Evolutionary conservation across 2,797 vertebrate genomes (phyloP).

Genomic region (Lithobates sylvaticus): DNA sequence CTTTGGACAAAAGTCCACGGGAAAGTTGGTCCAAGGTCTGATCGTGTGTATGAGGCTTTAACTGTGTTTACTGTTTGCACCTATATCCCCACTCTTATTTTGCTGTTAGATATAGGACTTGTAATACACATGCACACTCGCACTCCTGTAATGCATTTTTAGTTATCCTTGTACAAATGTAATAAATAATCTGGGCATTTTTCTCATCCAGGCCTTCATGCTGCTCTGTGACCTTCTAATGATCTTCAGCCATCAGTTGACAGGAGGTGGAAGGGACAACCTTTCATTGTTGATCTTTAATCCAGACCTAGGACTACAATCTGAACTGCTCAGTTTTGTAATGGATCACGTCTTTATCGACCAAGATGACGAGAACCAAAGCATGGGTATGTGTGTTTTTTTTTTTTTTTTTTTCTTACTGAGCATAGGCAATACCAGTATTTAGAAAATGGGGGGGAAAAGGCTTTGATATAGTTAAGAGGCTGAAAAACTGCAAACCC

Average conservation of each 20-base stretch:
- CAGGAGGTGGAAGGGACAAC: conserved; percentile 89
- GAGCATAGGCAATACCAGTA: background rate
- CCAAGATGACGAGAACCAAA: conserved; percentile 98
- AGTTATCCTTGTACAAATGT: no score
- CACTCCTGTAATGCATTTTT: no score
- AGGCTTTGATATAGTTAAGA: no score
- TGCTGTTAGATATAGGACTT: no score
- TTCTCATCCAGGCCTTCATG: conserved; percentile 91
- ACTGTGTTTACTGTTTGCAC: no score
- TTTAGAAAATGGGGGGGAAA: no score
- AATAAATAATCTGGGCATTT: background rate
- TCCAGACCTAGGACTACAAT: conserved; percentile 93
- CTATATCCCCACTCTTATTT: no score
- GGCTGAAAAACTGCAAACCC: no score
- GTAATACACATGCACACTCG: no score
- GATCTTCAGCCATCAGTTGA: conserved; percentile 98
- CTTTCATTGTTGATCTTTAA: conserved; percentile 96
- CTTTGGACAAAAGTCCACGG: no score
- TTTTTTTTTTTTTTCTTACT: background rate
- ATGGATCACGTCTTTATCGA: conserved; percentile 99
- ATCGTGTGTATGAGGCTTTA: no score
- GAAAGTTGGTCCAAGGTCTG: no score
- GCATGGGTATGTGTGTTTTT: conserved; percentile 87
- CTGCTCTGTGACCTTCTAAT: conserved; percentile 98
- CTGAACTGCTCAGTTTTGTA: conserved; percentile 95